These are phyloP conservation scores for Drosophila multiciliata DNA, from an alignment of 2,888 invertebrate genomes.

Conservation along the genomic window DNA sequence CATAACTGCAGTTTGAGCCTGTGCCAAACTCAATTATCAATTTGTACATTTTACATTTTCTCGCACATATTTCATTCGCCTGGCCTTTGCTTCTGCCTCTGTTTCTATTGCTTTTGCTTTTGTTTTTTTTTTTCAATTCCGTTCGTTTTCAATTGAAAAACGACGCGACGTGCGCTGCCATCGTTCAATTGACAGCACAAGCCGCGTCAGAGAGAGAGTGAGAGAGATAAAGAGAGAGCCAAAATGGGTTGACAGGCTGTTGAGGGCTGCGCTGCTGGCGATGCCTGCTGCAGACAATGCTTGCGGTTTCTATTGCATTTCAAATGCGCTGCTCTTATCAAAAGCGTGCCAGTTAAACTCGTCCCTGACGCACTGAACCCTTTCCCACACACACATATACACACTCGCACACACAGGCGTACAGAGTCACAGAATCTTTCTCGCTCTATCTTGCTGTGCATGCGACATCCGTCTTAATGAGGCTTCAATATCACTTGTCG, in stretches of 20 bases:
- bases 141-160: slow-evolving; percentile 37
- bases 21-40: slow-evolving; percentile 80
- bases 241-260: slow-evolving; percentile 18
- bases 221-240: slow-evolving; percentile 7
- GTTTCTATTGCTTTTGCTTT: background rate
- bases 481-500: slow-evolving; percentile 77
- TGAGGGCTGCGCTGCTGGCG: slow-evolving; percentile 3
- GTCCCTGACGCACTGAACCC: slow-evolving; percentile 48
- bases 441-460: slow-evolving; percentile 11
- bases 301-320: slow-evolving; percentile 72
- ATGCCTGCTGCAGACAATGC: slow-evolving; percentile 11
- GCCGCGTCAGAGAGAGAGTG: background rate
- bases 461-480: slow-evolving; percentile 63
- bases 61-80: slow-evolving; percentile 33
- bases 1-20: slow-evolving; percentile 67
- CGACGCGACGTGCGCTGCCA: slow-evolving; percentile 35
- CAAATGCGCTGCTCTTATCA: slow-evolving; percentile 68
- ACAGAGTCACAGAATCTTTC: background rate
- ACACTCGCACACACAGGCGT: background rate
- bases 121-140: slow-evolving; percentile 20
- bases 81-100: slow-evolving; percentile 2
- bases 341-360: slow-evolving; percentile 70
- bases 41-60: slow-evolving; percentile 63
- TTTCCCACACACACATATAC: slow-evolving; percentile 7
- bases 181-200: slow-evolving; percentile 45